Conservation (phyloP, 1,140 invertebrate species). For the Procambarus clarkii region DNA sequence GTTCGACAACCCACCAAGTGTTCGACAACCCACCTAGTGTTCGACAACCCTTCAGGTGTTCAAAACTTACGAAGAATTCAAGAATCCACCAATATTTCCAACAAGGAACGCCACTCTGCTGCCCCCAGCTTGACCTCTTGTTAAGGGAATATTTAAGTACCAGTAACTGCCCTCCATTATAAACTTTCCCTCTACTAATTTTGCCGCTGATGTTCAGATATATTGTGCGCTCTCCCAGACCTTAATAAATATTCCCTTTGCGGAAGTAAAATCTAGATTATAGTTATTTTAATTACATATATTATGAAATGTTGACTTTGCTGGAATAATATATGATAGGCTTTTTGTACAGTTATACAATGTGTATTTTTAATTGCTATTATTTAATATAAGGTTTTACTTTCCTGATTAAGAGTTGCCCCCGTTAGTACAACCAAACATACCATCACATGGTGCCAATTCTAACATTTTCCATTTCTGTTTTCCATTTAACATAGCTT, state of each 20-base stretch:
- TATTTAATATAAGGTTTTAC: slow-evolving; percentile 28
- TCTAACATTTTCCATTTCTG: neutral
- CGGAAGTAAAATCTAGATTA: neutral
- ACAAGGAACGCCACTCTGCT: slow-evolving; percentile 2
- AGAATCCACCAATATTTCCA: too few relatives aligned
- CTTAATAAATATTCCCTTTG: neutral
- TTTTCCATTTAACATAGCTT: neutral
- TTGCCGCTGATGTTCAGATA: neutral
- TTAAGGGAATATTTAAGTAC: slow-evolving; percentile 19
- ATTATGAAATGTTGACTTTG: neutral
- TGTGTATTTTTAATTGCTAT: neutral
- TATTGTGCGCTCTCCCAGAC: neutral
- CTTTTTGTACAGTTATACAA: neutral
- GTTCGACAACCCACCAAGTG: too few relatives aligned
- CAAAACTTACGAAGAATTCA: too few relatives aligned
- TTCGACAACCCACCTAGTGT: too few relatives aligned
- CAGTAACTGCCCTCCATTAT: neutral
- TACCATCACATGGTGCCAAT: neutral
- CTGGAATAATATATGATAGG: neutral
- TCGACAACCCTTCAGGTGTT: too few relatives aligned
- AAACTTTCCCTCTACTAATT: neutral
- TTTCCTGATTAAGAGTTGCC: slow-evolving; percentile 17
- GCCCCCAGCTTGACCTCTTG: neutral
- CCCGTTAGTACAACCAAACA: too few relatives aligned
- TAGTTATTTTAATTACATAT: neutral